Evolutionary conservation across 2,888 invertebrate genomes (phyloP).

Genomic region (Machimus atricapillus): DNA sequence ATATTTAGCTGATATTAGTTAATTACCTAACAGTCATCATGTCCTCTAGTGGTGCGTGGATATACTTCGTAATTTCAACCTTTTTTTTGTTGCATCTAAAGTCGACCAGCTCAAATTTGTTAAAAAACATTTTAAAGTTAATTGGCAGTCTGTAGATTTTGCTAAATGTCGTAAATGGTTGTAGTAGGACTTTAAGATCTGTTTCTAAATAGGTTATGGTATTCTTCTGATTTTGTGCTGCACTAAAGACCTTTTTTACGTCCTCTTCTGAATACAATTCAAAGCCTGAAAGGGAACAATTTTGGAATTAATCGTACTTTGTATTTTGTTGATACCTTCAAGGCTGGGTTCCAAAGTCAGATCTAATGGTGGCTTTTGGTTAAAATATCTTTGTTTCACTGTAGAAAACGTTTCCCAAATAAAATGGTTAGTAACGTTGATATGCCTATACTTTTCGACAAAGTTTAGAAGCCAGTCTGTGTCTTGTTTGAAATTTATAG

Average conservation of each 20-base stretch:
- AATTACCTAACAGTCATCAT: not conserved
- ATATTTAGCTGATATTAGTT: not conserved
- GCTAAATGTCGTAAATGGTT: not conserved
- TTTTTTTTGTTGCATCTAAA: not conserved
- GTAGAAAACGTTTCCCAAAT: not conserved
- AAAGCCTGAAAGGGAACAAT: not conserved
- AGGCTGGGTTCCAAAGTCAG: not conserved
- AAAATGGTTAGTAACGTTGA: not conserved
- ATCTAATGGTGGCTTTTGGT: not conserved
- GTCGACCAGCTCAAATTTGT: not conserved
- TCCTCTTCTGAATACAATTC: not conserved
- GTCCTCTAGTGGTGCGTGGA: not conserved
- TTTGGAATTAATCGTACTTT: not conserved
- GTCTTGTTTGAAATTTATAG: not conserved
- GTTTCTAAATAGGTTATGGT: not conserved
- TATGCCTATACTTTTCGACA: not conserved
- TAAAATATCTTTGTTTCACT: not conserved
- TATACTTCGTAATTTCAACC: not conserved
- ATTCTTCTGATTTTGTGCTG: not conserved
- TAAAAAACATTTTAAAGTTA: not conserved
- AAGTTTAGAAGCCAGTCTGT: not conserved
- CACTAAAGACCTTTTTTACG: not conserved
- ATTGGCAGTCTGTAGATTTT: constrained; percentile 37
- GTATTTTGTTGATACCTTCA: not conserved
- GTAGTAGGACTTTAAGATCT: not conserved